Conservation (phyloP, 2,113 vertebrate species). For the Dipodomys spectabilis region DNA sequence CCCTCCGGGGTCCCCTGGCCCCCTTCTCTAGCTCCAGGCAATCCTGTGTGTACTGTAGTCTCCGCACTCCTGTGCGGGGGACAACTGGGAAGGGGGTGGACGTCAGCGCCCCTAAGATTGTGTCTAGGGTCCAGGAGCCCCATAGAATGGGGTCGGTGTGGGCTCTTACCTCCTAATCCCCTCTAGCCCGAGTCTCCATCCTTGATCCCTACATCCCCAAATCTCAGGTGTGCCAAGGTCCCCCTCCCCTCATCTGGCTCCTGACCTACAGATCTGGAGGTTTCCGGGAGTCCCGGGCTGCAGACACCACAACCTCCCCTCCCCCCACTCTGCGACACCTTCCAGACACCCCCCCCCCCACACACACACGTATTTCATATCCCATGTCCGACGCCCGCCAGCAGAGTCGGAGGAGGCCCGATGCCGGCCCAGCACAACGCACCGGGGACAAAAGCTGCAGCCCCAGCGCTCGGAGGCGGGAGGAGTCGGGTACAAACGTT, state of each 20-base stretch:
- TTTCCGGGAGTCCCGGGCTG: background rate
- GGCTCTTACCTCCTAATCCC: background rate
- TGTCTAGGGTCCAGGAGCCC: background rate
- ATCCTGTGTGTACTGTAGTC: background rate
- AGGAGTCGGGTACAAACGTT: slow-evolving; percentile 57
- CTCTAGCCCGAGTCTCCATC: background rate
- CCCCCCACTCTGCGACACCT: slow-evolving; percentile 5
- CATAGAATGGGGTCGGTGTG: background rate
- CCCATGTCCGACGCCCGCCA: background rate
- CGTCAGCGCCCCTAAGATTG: background rate
- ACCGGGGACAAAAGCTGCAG: slow-evolving; percentile 13
- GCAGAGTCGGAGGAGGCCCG: slow-evolving; percentile 20
- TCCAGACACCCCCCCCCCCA: background rate
- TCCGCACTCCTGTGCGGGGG: background rate
- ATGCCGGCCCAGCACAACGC: slow-evolving; percentile 16
- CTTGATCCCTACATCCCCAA: background rate
- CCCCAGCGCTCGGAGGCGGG: slow-evolving; percentile 19
- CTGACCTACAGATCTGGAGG: background rate
- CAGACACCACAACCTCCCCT: background rate
- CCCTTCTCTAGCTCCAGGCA: background rate
- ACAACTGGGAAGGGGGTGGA: background rate
- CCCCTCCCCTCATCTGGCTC: background rate
- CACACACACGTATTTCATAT: background rate
- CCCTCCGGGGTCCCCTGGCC: background rate
- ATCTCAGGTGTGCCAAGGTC: background rate